phyloP scores from a whole-genome alignment of 92 coral and sea anemone genomes.

The Anthopleura xanthogrammica region DNA sequence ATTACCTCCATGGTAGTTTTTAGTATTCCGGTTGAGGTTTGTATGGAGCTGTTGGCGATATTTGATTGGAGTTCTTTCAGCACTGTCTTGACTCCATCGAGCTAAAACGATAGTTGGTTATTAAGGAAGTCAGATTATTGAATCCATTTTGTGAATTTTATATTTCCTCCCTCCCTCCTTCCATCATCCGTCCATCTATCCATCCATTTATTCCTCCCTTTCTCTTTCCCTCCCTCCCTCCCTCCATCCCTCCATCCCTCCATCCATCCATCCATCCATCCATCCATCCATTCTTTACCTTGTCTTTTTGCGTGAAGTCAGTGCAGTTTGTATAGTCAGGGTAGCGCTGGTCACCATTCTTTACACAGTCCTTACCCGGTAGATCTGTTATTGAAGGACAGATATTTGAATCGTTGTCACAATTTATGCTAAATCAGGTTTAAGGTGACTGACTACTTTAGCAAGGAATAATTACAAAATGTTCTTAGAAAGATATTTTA shows the following conservation, averaged over 20 bases:
- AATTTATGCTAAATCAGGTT: too few relatives aligned
- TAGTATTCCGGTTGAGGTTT: constrained; percentile 4
- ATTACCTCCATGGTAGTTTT: constrained; percentile 33
- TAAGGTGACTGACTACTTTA: too few relatives aligned
- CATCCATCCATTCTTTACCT: constrained; percentile 21
- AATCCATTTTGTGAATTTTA: not conserved
- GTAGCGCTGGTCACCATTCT: constrained; percentile 39
- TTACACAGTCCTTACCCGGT: constrained; percentile 44
- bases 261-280: too few relatives aligned
- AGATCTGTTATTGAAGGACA: constrained; percentile 20
- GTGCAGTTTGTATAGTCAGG: constrained; percentile 59
- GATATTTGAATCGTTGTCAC: too few relatives aligned
- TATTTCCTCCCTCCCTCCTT: too few relatives aligned
- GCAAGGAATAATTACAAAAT: too few relatives aligned
- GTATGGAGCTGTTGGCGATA: constrained; percentile 9
- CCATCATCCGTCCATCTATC: too few relatives aligned
- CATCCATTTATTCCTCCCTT: too few relatives aligned
- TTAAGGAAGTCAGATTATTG: not conserved
- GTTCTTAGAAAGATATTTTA: too few relatives aligned
- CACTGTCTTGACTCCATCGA: constrained; percentile 26
- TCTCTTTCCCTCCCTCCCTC: too few relatives aligned
- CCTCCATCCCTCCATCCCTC: too few relatives aligned
- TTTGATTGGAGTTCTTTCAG: constrained; percentile 32
- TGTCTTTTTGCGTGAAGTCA: constrained; percentile 35
- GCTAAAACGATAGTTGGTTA: not conserved